Conservation (phyloP, 2,888 invertebrate species). For the Microctonus aethiopoides region DNA sequence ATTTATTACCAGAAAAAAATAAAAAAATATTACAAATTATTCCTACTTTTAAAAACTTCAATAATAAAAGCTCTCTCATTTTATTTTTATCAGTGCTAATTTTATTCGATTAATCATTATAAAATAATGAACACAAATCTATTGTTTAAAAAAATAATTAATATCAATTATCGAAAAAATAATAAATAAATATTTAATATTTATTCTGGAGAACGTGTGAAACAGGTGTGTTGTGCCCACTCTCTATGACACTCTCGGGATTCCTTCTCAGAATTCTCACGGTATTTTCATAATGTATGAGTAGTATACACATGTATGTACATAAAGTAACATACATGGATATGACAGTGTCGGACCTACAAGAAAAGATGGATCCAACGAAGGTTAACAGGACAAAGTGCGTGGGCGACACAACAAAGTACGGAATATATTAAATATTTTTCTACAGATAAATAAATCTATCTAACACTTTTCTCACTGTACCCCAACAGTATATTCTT, state of each 20-base stretch:
- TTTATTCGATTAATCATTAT: slow-evolving; percentile 4
- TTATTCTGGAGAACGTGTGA: slow-evolving; percentile 13
- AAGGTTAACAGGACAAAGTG: slow-evolving; percentile 11
- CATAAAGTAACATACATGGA: not conserved
- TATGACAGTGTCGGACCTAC: not conserved
- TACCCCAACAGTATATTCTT: slow-evolving; percentile 37
- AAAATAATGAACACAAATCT: not conserved
- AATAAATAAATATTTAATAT: not conserved
- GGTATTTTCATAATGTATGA: not conserved
- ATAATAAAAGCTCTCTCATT: no score
- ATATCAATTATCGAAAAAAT: not conserved
- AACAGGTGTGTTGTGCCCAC: slow-evolving; percentile 30
- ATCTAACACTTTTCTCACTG: not conserved
- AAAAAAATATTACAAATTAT: no score
- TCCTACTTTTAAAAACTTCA: no score
- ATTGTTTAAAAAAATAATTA: not conserved
- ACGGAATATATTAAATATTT: not conserved
- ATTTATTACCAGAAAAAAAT: no score
- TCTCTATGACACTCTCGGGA: slow-evolving; percentile 24
- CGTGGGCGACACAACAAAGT: slow-evolving; percentile 11
- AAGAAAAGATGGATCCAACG: slow-evolving; percentile 12
- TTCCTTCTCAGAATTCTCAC: slow-evolving; percentile 34
- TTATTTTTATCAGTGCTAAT: no score
- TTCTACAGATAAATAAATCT: slow-evolving; percentile 4
- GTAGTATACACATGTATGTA: not conserved